Conservation (phyloP, 2,888 invertebrate species). For the Neoaliturus tenellus region DNA sequence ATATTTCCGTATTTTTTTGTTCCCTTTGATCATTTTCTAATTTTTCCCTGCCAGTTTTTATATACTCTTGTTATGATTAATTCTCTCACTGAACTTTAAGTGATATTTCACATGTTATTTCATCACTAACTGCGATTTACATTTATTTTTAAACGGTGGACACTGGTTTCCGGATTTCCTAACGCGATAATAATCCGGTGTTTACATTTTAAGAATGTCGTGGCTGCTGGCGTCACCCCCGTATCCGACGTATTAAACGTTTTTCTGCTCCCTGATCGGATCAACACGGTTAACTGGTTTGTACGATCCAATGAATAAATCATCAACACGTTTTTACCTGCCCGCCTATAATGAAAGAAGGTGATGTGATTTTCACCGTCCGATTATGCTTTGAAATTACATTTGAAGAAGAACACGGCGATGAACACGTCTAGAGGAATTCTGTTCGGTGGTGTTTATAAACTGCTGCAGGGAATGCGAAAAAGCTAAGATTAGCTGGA, state of each 20-base stretch:
- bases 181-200: neutral
- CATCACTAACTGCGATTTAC: no score
- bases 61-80: no score
- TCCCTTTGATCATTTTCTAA: neutral
- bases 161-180: neutral
- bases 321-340: conserved; percentile 25
- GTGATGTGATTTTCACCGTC: neutral
- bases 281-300: conserved; percentile 15
- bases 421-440: no score
- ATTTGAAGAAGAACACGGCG: neutral
- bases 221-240: neutral
- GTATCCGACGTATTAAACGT: neutral
- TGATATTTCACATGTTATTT: neutral
- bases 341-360: conserved; percentile 18
- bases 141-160: neutral
- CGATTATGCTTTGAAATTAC: conserved; percentile 12
- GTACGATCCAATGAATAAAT: conserved; percentile 35
- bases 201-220: conserved; percentile 6
- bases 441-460: no score
- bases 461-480: no score
- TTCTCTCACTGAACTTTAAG: neutral
- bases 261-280: conserved; percentile 6
- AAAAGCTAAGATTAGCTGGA: no score
- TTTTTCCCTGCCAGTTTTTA: neutral
- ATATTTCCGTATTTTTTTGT: neutral